Conservation (phyloP, 2,113 vertebrate species). For the Aspidoscelis tigris region DNA sequence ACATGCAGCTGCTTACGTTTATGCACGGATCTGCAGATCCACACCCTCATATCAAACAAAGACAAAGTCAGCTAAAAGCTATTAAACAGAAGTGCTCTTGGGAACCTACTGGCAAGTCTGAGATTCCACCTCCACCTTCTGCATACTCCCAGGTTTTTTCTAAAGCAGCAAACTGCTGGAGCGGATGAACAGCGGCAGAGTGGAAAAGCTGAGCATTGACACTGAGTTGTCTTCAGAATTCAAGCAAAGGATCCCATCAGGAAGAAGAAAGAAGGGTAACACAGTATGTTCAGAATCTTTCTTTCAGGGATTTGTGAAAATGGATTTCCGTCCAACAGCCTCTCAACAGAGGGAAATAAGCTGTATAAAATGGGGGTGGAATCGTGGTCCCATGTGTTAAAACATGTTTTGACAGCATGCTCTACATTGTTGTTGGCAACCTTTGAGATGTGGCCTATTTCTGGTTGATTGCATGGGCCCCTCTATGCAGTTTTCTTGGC, state of each 20-base stretch:
- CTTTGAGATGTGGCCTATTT: no score
- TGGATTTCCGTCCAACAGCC: background rate
- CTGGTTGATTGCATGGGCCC: no score
- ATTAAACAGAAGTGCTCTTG: no score
- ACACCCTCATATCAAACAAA: constrained; percentile 52
- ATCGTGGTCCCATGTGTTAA: background rate
- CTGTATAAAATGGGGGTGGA: background rate
- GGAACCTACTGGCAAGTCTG: background rate
- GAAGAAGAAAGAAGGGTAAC: rapidly evolving
- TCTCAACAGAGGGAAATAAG: background rate
- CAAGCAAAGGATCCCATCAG: rapidly evolving
- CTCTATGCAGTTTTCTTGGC: no score
- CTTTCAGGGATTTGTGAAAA: background rate
- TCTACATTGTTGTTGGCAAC: background rate
- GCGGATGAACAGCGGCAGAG: background rate
- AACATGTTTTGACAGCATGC: background rate
- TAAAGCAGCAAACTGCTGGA: background rate
- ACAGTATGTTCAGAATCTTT: background rate
- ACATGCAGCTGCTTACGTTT: background rate
- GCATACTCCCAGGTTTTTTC: background rate
- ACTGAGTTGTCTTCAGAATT: background rate
- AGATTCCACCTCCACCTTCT: background rate
- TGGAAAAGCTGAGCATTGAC: background rate
- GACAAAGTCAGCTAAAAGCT: constrained; percentile 24
- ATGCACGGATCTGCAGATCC: background rate